phyloP scores from a whole-genome alignment of 2,888 invertebrate genomes.

The Zygothrica quintamaculata region DNA sequence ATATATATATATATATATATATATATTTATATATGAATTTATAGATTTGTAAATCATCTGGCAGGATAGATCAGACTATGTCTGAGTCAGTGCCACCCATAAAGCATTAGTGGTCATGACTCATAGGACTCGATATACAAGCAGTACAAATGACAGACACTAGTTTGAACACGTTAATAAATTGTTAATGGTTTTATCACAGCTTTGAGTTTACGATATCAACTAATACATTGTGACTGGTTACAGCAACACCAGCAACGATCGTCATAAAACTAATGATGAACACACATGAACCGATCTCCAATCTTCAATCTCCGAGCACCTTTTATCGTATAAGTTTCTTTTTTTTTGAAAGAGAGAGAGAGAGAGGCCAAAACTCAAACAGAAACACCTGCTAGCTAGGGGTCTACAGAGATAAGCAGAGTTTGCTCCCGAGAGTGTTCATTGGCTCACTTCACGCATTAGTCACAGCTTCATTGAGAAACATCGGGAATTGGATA shows the following conservation, averaged over 20 bases:
- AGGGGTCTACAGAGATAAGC: slow-evolving; percentile 51
- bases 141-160: slow-evolving; percentile 47
- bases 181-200: slow-evolving; percentile 79
- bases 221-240: too few species aligned
- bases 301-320: neutral
- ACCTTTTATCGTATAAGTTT: too few species aligned
- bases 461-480: slow-evolving; percentile 48
- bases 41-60: too few species aligned
- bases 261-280: slow-evolving; percentile 58
- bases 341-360: slow-evolving; percentile 3
- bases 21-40: too few species aligned
- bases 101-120: slow-evolving; percentile 43
- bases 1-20: too few species aligned
- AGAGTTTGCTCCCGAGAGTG: slow-evolving; percentile 55
- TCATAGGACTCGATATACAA: slow-evolving; percentile 50
- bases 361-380: slow-evolving; percentile 15
- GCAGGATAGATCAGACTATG: slow-evolving; percentile 13
- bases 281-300: slow-evolving; percentile 13
- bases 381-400: slow-evolving; percentile 1
- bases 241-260: slow-evolving; percentile 22
- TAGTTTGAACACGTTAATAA: slow-evolving; percentile 70
- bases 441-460: slow-evolving; percentile 7
- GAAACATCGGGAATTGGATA: neutral
- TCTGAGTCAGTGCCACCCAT: slow-evolving; percentile 52
- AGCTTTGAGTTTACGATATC: slow-evolving; percentile 68